These are phyloP conservation scores for Bombus confusus DNA, from an alignment of 1,140 invertebrate genomes.

Conservation along the genomic window DNA sequence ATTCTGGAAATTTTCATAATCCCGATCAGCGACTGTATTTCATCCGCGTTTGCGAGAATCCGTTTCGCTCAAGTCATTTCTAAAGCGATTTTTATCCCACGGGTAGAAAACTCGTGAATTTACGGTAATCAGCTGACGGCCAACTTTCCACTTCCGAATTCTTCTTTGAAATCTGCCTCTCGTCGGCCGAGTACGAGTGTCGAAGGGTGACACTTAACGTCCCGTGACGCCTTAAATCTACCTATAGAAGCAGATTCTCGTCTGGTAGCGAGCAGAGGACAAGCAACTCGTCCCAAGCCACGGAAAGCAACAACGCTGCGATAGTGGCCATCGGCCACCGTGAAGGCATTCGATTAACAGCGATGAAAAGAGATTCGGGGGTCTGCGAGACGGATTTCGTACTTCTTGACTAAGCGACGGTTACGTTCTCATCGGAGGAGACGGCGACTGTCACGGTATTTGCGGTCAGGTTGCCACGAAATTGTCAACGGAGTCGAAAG, in stretches of 20 bases:
- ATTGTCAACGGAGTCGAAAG: not conserved
- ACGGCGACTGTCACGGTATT: not conserved
- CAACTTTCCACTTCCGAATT: slow-evolving; percentile 43
- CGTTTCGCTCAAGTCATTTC: not conserved
- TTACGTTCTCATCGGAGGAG: slow-evolving; percentile 7
- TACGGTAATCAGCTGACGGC: slow-evolving; percentile 34
- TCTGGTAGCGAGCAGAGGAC: slow-evolving; percentile 28
- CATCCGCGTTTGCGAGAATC: not conserved
- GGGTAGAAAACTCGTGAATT: slow-evolving; percentile 1
- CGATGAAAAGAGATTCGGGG: slow-evolving; percentile 46
- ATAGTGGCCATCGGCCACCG: slow-evolving; percentile 55
- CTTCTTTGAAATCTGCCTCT: slow-evolving; percentile 39
- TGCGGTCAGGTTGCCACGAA: not conserved
- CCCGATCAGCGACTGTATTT: not conserved
- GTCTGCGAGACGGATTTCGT: not conserved
- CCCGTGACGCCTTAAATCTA: slow-evolving; percentile 71
- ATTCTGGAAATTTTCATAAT: not conserved
- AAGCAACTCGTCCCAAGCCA: slow-evolving; percentile 1
- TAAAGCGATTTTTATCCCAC: not conserved
- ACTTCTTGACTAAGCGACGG: slow-evolving; percentile 37
- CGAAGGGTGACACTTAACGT: slow-evolving; percentile 41
- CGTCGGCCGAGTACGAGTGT: not conserved
- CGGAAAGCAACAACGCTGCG: not conserved
- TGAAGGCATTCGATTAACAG: slow-evolving; percentile 64
- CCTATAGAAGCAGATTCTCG: slow-evolving; percentile 41